Evolutionary conservation across 2,113 vertebrate species (phyloP).

Genomic region (Oenanthe melanoleuca): DNA sequence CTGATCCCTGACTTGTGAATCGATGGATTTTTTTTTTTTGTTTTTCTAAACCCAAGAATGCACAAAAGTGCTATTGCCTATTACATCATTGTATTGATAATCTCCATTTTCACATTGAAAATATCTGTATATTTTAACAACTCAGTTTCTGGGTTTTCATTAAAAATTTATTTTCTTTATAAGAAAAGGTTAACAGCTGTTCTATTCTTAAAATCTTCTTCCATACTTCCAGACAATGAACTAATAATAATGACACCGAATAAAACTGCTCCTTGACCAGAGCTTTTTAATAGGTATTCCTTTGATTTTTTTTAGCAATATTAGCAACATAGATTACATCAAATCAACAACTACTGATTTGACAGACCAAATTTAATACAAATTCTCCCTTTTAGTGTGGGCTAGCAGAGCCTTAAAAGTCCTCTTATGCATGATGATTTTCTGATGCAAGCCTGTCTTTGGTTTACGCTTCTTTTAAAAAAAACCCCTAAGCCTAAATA

Average conservation of each 20-base stretch:
- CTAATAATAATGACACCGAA: background rate
- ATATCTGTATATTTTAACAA: background rate
- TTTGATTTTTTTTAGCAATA: background rate
- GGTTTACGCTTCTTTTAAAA: background rate
- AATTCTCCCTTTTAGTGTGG: background rate
- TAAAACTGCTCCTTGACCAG: background rate
- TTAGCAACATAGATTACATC: background rate
- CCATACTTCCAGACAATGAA: background rate
- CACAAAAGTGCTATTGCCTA: background rate
- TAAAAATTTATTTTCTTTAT: background rate
- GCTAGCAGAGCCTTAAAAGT: background rate
- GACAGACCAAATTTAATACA: background rate
- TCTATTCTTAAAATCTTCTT: background rate
- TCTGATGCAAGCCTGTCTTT: background rate
- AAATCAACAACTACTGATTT: background rate
- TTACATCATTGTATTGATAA: background rate
- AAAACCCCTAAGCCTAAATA: background rate
- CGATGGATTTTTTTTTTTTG: background rate
- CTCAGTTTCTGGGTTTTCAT: background rate
- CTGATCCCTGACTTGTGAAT: background rate
- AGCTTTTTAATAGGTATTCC: background rate
- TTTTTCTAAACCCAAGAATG: background rate
- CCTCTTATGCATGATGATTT: background rate
- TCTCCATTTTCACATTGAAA: background rate
- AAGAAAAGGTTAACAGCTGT: background rate